Evolutionary conservation across 2,888 invertebrate genomes (phyloP).

Genomic region (Bembecia ichneumoniformis): DNA sequence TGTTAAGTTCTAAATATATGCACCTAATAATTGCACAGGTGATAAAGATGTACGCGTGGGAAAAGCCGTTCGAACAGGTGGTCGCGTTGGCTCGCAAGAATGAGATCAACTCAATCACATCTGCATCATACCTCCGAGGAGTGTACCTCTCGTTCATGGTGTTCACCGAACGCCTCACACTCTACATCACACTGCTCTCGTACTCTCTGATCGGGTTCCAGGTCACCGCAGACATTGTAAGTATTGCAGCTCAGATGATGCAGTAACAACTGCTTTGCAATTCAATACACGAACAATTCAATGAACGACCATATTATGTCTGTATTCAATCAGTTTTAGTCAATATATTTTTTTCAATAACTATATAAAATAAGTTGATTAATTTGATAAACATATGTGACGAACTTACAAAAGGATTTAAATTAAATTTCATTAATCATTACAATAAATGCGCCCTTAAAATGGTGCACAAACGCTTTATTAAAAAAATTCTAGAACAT

Average conservation of each 20-base stretch:
- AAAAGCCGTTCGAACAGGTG: conserved; percentile 89
- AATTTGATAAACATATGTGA: too few species aligned
- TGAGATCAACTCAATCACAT: conserved; percentile 74
- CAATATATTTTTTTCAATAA: too few species aligned
- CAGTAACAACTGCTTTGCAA: background rate
- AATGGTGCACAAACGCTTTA: too few species aligned
- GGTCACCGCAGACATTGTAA: conserved; percentile 70
- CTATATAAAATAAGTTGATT: too few species aligned
- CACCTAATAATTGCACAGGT: conserved; percentile 64
- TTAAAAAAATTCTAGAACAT: too few species aligned
- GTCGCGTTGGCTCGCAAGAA: conserved; percentile 82
- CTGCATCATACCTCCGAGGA: conserved; percentile 76
- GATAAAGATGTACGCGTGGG: conserved; percentile 98
- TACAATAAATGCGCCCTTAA: too few species aligned
- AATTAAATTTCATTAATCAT: too few species aligned
- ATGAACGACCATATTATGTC: too few species aligned
- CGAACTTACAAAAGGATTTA: too few species aligned
- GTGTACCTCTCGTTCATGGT: conserved; percentile 81
- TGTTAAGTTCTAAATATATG: conserved; percentile 22
- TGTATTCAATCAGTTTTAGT: too few species aligned
- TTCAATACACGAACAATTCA: too few species aligned
- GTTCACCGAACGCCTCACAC: conserved; percentile 87
- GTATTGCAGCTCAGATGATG: conserved; percentile 14
- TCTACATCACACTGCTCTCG: conserved; percentile 84
- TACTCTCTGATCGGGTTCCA: conserved; percentile 79